These are phyloP conservation scores for Dilophus febrilis DNA, from an alignment of 2,888 invertebrate genomes.

Conservation along the genomic window DNA sequence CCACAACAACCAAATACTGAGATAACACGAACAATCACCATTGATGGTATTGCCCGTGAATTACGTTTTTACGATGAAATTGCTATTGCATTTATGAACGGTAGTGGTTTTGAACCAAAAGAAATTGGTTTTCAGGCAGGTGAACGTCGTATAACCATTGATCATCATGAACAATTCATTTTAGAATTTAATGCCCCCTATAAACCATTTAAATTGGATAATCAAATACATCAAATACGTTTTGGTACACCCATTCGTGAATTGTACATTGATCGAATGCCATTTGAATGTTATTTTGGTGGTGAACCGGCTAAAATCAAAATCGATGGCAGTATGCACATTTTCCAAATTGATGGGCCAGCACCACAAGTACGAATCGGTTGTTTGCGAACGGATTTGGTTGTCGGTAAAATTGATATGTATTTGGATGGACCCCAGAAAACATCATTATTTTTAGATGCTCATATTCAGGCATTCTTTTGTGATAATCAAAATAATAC, in stretches of 20 bases:
- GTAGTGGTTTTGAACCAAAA: constrained; percentile 58
- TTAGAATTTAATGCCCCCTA: constrained; percentile 50
- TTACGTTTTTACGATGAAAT: constrained; percentile 69
- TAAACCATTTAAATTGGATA: constrained; percentile 54
- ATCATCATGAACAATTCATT: constrained; percentile 53
- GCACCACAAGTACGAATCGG: constrained; percentile 90
- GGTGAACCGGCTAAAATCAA: constrained; percentile 69
- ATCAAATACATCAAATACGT: constrained; percentile 56
- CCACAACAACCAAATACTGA: neutral
- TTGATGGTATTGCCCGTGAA: constrained; percentile 64
- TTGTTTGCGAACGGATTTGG: constrained; percentile 60
- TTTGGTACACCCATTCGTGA: constrained; percentile 88
- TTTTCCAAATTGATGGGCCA: constrained; percentile 73
- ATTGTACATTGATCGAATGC: constrained; percentile 70
- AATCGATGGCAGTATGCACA: constrained; percentile 58
- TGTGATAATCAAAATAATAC: constrained; percentile 55
- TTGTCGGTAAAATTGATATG: constrained; percentile 68
- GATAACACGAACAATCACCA: constrained; percentile 22
- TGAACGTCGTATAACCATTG: constrained; percentile 52
- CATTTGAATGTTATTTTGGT: constrained; percentile 86
- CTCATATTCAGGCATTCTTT: constrained; percentile 62
- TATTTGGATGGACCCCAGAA: constrained; percentile 66
- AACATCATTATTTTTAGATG: constrained; percentile 67
- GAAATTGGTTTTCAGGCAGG: constrained; percentile 77
- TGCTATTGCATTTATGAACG: constrained; percentile 68